phyloP scores from a whole-genome alignment of 2,888 invertebrate genomes.

The Hypselothyrea guttata region DNA sequence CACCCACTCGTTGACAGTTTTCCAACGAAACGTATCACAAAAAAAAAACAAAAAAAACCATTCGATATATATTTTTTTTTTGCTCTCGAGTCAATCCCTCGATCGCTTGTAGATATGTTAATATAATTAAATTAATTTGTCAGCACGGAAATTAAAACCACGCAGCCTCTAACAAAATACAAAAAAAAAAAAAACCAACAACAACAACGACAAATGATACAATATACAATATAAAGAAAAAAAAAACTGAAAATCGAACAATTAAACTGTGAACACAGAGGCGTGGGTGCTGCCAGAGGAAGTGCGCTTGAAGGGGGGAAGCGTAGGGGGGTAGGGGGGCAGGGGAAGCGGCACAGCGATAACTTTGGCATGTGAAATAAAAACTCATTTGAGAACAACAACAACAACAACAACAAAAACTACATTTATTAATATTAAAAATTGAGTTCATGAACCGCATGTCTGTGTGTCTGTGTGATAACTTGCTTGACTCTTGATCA shows the following conservation, averaged over 20 bases:
- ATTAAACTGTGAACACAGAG: conserved; percentile 49
- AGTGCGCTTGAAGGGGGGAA: no score
- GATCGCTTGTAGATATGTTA: conserved; percentile 73
- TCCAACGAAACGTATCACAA: conserved; percentile 13
- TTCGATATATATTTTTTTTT: conserved; percentile 14
- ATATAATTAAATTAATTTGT: conserved; percentile 80
- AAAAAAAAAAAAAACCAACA: no score
- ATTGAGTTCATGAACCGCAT: conserved; percentile 72
- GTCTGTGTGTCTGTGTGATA: conserved; percentile 30
- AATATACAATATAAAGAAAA: conserved; percentile 54
- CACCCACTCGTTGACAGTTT: conserved; percentile 15
- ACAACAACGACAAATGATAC: conserved; percentile 19
- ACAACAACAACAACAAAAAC: conserved; percentile 14
- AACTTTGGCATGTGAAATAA: conserved; percentile 63
- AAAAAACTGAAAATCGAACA: conserved; percentile 72
- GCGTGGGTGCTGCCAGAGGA: conserved; percentile 9
- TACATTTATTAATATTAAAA: conserved; percentile 68
- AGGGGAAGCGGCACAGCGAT: not conserved
- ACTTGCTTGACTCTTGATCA: conserved; percentile 65
- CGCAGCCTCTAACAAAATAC: conserved; percentile 35
- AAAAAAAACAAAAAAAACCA: conserved; percentile 22
- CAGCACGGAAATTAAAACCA: conserved; percentile 76
- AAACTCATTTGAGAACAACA: conserved; percentile 69
- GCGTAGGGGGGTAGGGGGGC: conserved; percentile 10
- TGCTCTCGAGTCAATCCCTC: conserved; percentile 61